A percentile compares a stretch with the other conserved stretches of the same genome.
Evolutionary conservation across 2,888 invertebrate species (phyloP).

Genomic region (Diarsia brunnea): DNA sequence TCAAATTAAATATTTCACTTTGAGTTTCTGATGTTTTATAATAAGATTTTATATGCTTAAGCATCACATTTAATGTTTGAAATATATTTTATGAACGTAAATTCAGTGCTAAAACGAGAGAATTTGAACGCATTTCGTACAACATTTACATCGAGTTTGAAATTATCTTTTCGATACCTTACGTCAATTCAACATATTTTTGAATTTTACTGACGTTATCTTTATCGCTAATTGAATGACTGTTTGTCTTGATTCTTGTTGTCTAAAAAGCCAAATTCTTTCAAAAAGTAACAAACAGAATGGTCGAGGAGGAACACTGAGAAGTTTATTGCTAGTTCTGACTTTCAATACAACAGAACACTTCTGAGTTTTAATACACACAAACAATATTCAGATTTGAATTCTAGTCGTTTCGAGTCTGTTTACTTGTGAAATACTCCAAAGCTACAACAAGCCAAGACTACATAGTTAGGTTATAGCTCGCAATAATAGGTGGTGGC

Average conservation of each 20-base stretch:
- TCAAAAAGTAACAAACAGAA: too few species aligned
- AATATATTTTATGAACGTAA: background rate
- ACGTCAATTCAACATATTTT: too few species aligned
- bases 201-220: too few species aligned
- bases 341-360: background rate
- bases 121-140: too few species aligned
- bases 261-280: too few species aligned
- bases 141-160: too few species aligned
- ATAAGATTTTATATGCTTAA: background rate
- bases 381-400: background rate
- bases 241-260: too few species aligned
- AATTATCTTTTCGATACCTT: background rate
- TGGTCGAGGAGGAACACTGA: too few species aligned
- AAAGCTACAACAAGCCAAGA: background rate
- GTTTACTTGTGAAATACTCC: background rate
- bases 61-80: background rate
- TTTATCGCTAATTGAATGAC: too few species aligned
- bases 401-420: background rate
- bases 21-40: background rate
- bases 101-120: background rate
- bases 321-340: background rate
- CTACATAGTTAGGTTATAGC: background rate
- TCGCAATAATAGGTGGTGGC: background rate
- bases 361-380: background rate
- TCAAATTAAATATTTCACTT: constrained; percentile 19